Percentiles rank a stretch among this genome's conserved stretches.
phyloP scores from a whole-genome alignment of 2,113 vertebrate genomes.

The Dipodomys ordii region DNA sequence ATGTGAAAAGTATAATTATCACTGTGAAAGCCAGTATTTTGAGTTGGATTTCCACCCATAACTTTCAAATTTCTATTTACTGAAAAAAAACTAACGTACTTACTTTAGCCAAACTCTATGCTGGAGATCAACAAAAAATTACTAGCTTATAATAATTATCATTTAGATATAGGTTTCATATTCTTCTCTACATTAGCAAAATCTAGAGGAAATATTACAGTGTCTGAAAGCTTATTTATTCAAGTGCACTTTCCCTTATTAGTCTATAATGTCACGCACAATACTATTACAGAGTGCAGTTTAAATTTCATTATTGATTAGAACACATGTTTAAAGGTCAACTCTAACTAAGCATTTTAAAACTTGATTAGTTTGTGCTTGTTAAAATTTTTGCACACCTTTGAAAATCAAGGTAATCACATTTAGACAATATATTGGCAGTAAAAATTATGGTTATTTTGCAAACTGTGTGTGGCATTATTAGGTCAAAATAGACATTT shows the following conservation, averaged over 20 bases:
- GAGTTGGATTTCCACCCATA: neutral
- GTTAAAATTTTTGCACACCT: conserved; percentile 68
- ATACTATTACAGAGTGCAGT: conserved; percentile 22
- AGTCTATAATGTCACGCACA: conserved; percentile 61
- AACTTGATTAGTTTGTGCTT: conserved; percentile 73
- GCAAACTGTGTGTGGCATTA: conserved; percentile 57
- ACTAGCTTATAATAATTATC: neutral
- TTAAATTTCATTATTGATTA: conserved; percentile 79
- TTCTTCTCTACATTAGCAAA: neutral
- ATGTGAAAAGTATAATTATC: neutral
- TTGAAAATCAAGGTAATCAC: conserved; percentile 71
- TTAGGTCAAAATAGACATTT: conserved; percentile 55
- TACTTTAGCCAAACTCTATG: neutral
- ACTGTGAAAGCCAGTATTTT: neutral
- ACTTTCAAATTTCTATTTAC: conserved; percentile 25
- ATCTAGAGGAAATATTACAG: neutral
- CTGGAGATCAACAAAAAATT: neutral
- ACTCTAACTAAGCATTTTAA: conserved; percentile 67
- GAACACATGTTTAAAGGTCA: conserved; percentile 79
- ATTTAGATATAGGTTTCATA: conserved; percentile 31
- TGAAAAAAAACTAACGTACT: conserved; percentile 40
- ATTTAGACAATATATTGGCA: conserved; percentile 67
- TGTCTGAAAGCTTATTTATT: conserved; percentile 53
- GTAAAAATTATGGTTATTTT: conserved; percentile 48
- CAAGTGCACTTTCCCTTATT: conserved; percentile 35